A percentile compares a stretch with the other conserved stretches of the same genome.
Conservation (phyloP, 2,113 vertebrate species). For the Pholis gunnellus region DNA sequence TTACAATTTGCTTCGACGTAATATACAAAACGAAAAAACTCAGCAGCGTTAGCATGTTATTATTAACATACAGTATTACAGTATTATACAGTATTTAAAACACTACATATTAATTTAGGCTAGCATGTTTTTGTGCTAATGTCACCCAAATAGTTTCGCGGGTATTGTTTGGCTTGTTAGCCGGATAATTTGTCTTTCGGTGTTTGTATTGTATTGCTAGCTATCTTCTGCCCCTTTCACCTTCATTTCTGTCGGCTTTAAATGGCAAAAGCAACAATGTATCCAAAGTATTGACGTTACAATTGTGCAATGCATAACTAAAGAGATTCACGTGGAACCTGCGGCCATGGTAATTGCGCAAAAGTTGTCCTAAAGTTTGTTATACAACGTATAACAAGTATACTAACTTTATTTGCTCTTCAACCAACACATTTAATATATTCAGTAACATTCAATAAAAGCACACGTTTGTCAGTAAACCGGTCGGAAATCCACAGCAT, state of each 20-base stretch:
- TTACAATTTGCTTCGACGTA: not conserved
- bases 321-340: not conserved
- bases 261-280: not conserved
- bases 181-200: not conserved
- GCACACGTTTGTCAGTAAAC: not conserved
- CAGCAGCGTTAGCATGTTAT: not conserved
- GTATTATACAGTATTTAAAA: not conserved
- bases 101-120: not conserved
- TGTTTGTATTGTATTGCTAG: not conserved
- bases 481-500: not conserved
- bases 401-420: not conserved
- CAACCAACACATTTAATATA: not conserved
- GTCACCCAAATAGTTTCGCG: not conserved
- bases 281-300: not conserved
- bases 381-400: not conserved
- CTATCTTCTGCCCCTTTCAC: not conserved
- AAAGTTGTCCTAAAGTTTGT: not conserved
- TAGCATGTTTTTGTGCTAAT: no score
- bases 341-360: not conserved
- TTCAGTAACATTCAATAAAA: not conserved
- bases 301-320: not conserved
- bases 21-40: not conserved
- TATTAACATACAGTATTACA: not conserved
- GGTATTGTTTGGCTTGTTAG: not conserved
- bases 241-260: not conserved